Evolutionary conservation across 2,888 invertebrate genomes (phyloP).

Genomic region (Panopea generosa): DNA sequence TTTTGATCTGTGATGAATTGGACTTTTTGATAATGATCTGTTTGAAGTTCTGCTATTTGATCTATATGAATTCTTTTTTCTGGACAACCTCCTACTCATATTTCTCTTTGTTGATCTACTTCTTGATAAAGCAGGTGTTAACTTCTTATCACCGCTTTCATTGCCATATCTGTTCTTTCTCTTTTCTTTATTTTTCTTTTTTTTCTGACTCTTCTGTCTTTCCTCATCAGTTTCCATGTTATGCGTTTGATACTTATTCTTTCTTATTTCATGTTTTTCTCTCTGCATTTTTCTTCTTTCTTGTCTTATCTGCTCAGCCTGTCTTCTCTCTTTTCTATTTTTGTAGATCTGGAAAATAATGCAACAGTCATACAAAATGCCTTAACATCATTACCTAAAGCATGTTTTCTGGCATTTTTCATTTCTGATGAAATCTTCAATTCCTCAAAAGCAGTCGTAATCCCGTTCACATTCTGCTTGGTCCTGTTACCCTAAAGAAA

Average conservation of each 20-base stretch:
- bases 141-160: not conserved
- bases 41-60: no score
- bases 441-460: constrained; percentile 43
- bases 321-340: constrained; percentile 49
- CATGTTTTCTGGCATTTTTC: constrained; percentile 36
- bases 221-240: constrained; percentile 9
- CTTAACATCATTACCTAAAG: constrained; percentile 50
- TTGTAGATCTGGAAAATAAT: constrained; percentile 44
- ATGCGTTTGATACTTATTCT: constrained; percentile 16
- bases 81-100: no score
- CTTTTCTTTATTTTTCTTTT: constrained; percentile 4
- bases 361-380: not conserved
- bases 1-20: no score
- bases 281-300: constrained; percentile 6
- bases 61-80: no score
- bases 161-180: not conserved
- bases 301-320: constrained; percentile 14
- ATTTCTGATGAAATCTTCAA: constrained; percentile 40
- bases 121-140: no score
- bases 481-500: not conserved
- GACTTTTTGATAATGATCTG: no score
- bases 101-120: no score
- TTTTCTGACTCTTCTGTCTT: not conserved
- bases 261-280: constrained; percentile 15
- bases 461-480: constrained; percentile 5